Evolutionary conservation across 1,140 invertebrate species (phyloP).

Genomic region (Dreissena polymorpha): DNA sequence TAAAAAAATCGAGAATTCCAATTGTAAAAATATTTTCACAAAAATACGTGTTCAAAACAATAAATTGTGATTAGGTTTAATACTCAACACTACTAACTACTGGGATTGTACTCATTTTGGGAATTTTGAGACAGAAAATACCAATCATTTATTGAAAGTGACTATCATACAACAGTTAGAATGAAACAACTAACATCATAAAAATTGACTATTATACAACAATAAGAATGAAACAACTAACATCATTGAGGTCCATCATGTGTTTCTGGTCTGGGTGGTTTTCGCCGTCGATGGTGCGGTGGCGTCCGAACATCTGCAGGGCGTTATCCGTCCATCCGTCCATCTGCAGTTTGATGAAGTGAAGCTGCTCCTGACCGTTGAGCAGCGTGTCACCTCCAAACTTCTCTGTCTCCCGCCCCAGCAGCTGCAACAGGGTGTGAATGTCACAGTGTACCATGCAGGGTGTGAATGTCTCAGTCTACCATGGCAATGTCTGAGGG

Average conservation of each 20-base stretch:
- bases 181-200: conserved; percentile 66
- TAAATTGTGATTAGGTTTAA: no score
- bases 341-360: conserved; percentile 71
- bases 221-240: conserved; percentile 25
- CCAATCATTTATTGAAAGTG: no score
- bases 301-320: conserved; percentile 74
- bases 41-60: no score
- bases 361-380: conserved; percentile 72
- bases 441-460: neutral
- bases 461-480: neutral
- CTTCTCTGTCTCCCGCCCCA: conserved; percentile 71
- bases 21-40: no score
- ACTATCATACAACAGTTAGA: no score
- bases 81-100: no score
- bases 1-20: no score
- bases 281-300: conserved; percentile 65
- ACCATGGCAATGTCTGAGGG: neutral
- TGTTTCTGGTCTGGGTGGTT: conserved; percentile 70
- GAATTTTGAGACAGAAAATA: no score
- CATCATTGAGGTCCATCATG: conserved; percentile 75
- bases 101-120: no score
- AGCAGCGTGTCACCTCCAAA: conserved; percentile 76
- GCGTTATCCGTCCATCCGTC: conserved; percentile 77
- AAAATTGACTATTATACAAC: no score
- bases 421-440: conserved; percentile 56